These are phyloP conservation scores for Rhorus exstirpatorius DNA, from an alignment of 2,888 invertebrate species.

Conservation along the genomic window DNA sequence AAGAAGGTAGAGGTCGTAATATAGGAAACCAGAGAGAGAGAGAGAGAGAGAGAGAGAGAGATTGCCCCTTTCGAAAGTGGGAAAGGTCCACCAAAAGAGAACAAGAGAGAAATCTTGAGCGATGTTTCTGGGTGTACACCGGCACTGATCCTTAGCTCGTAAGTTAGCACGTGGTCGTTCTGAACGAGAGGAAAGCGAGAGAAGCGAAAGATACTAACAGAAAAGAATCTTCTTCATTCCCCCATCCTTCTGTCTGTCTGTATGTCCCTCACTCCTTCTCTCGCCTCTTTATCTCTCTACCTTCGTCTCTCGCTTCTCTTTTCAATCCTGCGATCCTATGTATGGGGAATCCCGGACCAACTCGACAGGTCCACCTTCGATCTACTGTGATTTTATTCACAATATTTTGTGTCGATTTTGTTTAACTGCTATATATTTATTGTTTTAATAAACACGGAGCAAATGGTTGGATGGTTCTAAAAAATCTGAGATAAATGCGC, in stretches of 20 bases:
- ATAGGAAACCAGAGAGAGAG: slow-evolving; percentile 51
- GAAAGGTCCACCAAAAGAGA: slow-evolving; percentile 51
- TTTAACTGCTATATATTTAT: too few species aligned
- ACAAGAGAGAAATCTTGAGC: slow-evolving; percentile 68
- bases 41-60: slow-evolving; percentile 47
- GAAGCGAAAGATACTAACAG: slow-evolving; percentile 65
- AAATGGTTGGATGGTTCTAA: too few species aligned
- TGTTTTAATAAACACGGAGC: too few species aligned
- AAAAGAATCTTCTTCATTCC: slow-evolving; percentile 53
- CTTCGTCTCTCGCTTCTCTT: slow-evolving; percentile 22
- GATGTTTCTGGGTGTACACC: slow-evolving; percentile 56
- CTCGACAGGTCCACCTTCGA: slow-evolving; percentile 14
- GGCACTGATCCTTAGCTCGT: slow-evolving; percentile 81
- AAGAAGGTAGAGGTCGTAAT: slow-evolving; percentile 48
- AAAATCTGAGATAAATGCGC: too few species aligned
- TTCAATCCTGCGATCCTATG: slow-evolving; percentile 58
- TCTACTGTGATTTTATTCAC: slow-evolving; percentile 6
- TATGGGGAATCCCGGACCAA: slow-evolving; percentile 46
- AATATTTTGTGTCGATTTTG: slow-evolving; percentile 10
- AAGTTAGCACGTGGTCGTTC: slow-evolving; percentile 84
- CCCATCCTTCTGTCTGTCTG: neutral
- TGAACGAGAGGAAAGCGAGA: slow-evolving; percentile 61
- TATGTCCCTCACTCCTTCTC: slow-evolving; percentile 3
- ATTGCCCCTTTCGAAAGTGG: slow-evolving; percentile 57
- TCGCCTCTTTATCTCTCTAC: slow-evolving; percentile 1